phyloP scores from a whole-genome alignment of 2,888 invertebrate species.

The Marronus borbonicus region DNA sequence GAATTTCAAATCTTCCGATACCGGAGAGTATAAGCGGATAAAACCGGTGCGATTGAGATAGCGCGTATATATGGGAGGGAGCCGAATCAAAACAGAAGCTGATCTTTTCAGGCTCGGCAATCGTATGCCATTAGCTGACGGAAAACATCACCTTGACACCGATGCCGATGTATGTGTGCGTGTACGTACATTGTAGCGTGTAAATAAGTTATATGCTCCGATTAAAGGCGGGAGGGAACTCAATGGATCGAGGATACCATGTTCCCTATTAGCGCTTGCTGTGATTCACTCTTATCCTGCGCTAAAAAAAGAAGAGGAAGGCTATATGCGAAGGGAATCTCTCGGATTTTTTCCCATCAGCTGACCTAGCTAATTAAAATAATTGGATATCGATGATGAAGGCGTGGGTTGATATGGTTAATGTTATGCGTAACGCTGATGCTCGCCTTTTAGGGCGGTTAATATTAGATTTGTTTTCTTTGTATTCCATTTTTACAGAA shows the following conservation, averaged over 20 bases:
- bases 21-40: conserved; percentile 19
- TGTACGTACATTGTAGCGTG: conserved; percentile 8
- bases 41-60: conserved; percentile 38
- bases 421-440: too few species aligned
- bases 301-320: conserved; percentile 17
- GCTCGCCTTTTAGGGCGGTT: too few species aligned
- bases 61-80: neutral
- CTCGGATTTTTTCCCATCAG: neutral
- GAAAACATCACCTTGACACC: conserved; percentile 44
- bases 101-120: conserved; percentile 40
- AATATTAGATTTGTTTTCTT: too few species aligned
- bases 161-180: conserved; percentile 4
- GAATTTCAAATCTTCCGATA: neutral
- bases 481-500: too few species aligned
- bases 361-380: neutral
- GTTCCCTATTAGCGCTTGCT: conserved; percentile 32
- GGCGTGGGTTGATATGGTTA: neutral
- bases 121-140: conserved; percentile 35
- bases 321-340: neutral
- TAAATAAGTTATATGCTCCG: neutral
- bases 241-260: conserved; percentile 15
- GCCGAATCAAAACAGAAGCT: conserved; percentile 38
- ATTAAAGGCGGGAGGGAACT: conserved; percentile 27
- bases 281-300: conserved; percentile 5
- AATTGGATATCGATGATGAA: conserved; percentile 5